Evolutionary conservation across 2,797 vertebrate species (phyloP), one percentile per base, ranked within the genome.

Genomic region (Glossophaga mutica): DNA sequence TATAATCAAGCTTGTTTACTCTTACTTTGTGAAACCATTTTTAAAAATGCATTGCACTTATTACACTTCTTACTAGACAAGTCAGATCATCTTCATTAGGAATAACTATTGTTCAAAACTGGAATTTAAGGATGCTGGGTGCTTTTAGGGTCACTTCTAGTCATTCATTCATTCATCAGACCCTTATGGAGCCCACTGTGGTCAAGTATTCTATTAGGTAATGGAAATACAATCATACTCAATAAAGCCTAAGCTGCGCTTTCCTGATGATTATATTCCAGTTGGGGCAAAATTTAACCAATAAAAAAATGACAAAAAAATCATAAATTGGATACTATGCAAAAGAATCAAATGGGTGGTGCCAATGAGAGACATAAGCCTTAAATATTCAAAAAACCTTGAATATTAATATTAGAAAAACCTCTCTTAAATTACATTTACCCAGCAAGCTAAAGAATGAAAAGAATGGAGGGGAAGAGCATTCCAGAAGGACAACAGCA

Each of bases 301-400:
- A 74, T 87, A 24, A 86, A 86, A 81, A 62, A 73, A 29, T 46
- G 5, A 95, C 62, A 90, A 79, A 67, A 67, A 68, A 88, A 65
- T 62, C 62, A 79, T n/a, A 77, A 85, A 39, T 12, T 88, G 46
- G 26, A 92, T 42, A 67, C 6, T 21, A 94, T 5, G 67, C 29
- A 2, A 89, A 97, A 90, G 37, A 92, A 92, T 11, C 12, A 94
- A 93, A 79, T 26, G 90, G 82, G 34, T 89, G 32, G 9, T 95
- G 18, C 86, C 19, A 96, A 93, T 78, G 39, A 55, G 39, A 84
- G 32, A 90, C 8, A n/a, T 6, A 93, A 50, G 9, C 5, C 59
- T 87, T 76, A 95, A 15, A 59, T 57, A 65, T 9, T 24, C 70
- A 5, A 39, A 6, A 39, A 39, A 39, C 39, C 39, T 39, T 6